Evolutionary conservation across 2,888 invertebrate genomes (phyloP).

Genomic region (Dioctria rufipes): DNA sequence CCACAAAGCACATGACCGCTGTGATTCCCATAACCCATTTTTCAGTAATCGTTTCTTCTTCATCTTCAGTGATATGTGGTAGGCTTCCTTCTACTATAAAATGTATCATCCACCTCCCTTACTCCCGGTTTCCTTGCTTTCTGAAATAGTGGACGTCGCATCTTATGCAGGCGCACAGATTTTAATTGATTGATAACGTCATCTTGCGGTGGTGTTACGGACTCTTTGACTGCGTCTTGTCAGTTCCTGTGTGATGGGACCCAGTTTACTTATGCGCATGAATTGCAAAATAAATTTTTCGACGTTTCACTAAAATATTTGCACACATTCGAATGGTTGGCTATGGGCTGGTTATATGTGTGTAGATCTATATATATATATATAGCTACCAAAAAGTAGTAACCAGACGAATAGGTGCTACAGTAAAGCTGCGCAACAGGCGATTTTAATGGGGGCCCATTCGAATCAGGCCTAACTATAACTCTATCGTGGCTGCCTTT

Average conservation of each 20-base stretch:
- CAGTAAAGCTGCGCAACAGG: neutral
- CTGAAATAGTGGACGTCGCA: too few species aligned
- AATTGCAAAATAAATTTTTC: slow-evolving; percentile 39
- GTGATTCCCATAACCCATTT: slow-evolving; percentile 52
- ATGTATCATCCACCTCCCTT: too few species aligned
- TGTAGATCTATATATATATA: too few species aligned
- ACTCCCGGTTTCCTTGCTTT: neutral
- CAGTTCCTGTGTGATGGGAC: slow-evolving; percentile 53
- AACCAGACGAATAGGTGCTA: neutral
- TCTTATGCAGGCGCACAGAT: slow-evolving; percentile 53
- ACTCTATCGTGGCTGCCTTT: neutral
- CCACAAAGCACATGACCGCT: slow-evolving; percentile 40
- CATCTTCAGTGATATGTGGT: neutral
- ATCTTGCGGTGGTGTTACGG: slow-evolving; percentile 61
- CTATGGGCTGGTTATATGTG: neutral
- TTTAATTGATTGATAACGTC: slow-evolving; percentile 64
- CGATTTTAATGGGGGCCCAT: slow-evolving; percentile 11
- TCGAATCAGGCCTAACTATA: neutral
- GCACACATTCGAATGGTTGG: slow-evolving; percentile 26
- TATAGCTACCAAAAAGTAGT: too few species aligned
- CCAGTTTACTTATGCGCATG: slow-evolving; percentile 27
- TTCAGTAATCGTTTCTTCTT: slow-evolving; percentile 41
- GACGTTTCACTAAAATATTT: slow-evolving; percentile 31
- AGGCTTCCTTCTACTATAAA: neutral
- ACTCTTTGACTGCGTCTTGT: slow-evolving; percentile 61